phyloP scores from a whole-genome alignment of 2,113 vertebrate genomes.

The pig (Sus scrofa) region T2T-Sscrofa CM000818.6:84870001-84870500 shows the following conservation, averaged over 20 bases:
- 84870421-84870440: not conserved
- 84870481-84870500: slow-evolving; percentile 14
- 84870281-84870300: not conserved
- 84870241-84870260: not conserved
- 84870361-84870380: slow-evolving; percentile 2
- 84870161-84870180: slow-evolving; percentile 44
- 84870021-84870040: slow-evolving; percentile 4
- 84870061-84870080: slow-evolving; percentile 56
- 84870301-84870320: slow-evolving; percentile 13
- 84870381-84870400: slow-evolving; percentile 48
- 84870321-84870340: not conserved
- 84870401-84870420: not conserved
- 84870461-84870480: not conserved
- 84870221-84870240: not conserved
- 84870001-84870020: slow-evolving; percentile 21
- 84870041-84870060: slow-evolving; percentile 50
- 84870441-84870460: slow-evolving; percentile 46
- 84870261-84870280: not conserved
- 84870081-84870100: slow-evolving; percentile 63
- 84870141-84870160: slow-evolving; percentile 54
- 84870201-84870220: slow-evolving; percentile 36
- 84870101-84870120: slow-evolving; percentile 67
- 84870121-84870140: slow-evolving; percentile 62
- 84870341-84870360: not conserved
- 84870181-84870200: slow-evolving; percentile 47